A percentile compares a stretch with the other conserved stretches of the same genome.
Evolutionary conservation across 1,140 invertebrate species (phyloP).

Genomic region (Rhopalosiphum maidis): DNA sequence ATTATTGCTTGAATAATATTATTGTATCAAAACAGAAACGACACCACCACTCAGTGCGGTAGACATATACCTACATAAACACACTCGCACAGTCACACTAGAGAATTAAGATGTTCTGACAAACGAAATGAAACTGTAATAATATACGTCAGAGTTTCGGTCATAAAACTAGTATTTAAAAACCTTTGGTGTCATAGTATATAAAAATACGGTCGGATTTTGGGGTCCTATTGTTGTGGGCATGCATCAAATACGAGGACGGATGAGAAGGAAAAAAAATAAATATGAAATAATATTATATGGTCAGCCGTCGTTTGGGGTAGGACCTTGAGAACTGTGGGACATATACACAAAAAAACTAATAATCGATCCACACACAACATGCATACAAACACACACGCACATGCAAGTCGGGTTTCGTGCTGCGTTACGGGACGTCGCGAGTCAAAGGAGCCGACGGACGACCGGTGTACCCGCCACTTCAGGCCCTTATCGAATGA

Average conservation of each 20-base stretch:
- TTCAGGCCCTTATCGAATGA: slow-evolving; percentile 35
- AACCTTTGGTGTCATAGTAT: slow-evolving; percentile 9
- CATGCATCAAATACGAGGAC: background rate
- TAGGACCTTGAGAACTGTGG: slow-evolving; percentile 47
- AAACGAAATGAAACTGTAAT: slow-evolving; percentile 24
- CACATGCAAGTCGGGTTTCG: background rate
- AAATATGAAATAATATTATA: slow-evolving; percentile 42
- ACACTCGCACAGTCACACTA: background rate
- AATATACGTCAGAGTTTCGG: slow-evolving; percentile 17
- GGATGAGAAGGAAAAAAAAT: background rate
- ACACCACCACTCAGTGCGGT: background rate
- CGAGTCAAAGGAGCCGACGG: slow-evolving; percentile 53
- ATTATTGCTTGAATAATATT: background rate
- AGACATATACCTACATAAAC: background rate
- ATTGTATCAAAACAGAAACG: background rate
- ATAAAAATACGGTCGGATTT: slow-evolving; percentile 17
- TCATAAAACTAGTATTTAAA: slow-evolving; percentile 35
- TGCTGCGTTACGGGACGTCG: slow-evolving; percentile 28
- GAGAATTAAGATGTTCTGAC: background rate
- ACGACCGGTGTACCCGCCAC: slow-evolving; percentile 32
- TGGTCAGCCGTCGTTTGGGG: slow-evolving; percentile 12
- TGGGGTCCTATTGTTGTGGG: slow-evolving; percentile 40
- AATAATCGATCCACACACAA: slow-evolving; percentile 48
- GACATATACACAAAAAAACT: slow-evolving; percentile 31
- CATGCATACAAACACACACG: background rate